These are phyloP conservation scores for Montipora capitata DNA, from an alignment of 92 coral and sea anemone genomes.

Conservation along the genomic window DNA sequence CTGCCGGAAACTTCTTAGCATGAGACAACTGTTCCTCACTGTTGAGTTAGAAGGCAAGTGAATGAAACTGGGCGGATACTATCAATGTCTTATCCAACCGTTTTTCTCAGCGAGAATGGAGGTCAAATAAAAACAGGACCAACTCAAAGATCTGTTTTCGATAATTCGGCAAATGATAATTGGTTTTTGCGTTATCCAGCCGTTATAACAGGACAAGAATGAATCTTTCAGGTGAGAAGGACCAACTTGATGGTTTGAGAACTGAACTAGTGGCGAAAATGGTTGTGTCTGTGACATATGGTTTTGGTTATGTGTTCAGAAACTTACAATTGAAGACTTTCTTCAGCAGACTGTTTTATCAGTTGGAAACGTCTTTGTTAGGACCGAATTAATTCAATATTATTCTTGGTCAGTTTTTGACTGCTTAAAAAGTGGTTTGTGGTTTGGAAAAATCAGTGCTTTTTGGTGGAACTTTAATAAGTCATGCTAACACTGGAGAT, in stretches of 20 bases:
- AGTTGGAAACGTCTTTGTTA: background rate
- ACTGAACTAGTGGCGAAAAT: background rate
- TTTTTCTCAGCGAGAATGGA: constrained; percentile 26
- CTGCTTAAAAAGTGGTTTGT: too few species aligned
- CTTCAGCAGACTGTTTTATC: background rate
- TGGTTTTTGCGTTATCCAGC: background rate
- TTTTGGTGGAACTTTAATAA: too few species aligned
- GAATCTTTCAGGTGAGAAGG: background rate
- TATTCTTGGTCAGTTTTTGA: too few species aligned
- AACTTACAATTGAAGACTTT: background rate
- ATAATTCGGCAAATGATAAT: background rate
- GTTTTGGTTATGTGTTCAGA: background rate
- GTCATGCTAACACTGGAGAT: too few species aligned
- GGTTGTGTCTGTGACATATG: background rate
- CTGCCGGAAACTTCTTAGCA: constrained; percentile 29
- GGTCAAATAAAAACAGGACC: constrained; percentile 12
- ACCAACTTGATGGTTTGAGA: too few species aligned
- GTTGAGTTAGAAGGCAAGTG: constrained; percentile 33
- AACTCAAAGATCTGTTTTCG: constrained; percentile 22
- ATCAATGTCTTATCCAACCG: constrained; percentile 37
- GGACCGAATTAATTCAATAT: too few species aligned
- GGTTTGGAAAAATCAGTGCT: too few species aligned
- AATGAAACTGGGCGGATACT: constrained; percentile 23
- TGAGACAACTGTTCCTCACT: constrained; percentile 32
- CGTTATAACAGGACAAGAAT: background rate